phyloP scores from a whole-genome alignment of 1,140 invertebrate genomes.

The Cyrtorhinus lividipennis region DNA sequence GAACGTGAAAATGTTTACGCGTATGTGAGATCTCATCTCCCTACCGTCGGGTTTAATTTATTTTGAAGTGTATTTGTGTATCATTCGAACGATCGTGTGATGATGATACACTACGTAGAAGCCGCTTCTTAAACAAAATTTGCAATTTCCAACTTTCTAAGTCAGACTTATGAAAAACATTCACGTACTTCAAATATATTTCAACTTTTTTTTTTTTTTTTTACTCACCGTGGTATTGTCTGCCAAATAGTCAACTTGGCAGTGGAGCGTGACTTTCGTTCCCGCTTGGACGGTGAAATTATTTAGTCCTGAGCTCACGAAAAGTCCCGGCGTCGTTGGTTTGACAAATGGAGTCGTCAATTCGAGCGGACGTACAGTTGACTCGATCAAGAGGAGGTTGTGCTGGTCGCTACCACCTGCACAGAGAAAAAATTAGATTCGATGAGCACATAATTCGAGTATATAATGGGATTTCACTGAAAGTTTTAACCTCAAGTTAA shows the following conservation, averaged over 20 bases:
- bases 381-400: conserved; percentile 1
- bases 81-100: too few relatives aligned
- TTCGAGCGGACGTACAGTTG: neutral
- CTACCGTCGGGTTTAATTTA: too few relatives aligned
- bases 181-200: too few relatives aligned
- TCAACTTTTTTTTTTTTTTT: too few relatives aligned
- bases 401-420: conserved; percentile 11
- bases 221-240: conserved; percentile 51
- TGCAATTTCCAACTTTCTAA: too few relatives aligned
- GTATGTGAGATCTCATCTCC: too few relatives aligned
- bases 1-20: too few relatives aligned
- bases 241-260: conserved; percentile 50
- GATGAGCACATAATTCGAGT: neutral
- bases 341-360: neutral
- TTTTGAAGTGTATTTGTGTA: too few relatives aligned
- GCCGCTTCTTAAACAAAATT: too few relatives aligned
- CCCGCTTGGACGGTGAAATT: conserved; percentile 55
- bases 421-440: neutral
- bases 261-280: conserved; percentile 47
- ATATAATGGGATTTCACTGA: too few relatives aligned
- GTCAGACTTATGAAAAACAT: too few relatives aligned
- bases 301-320: neutral
- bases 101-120: too few relatives aligned
- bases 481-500: neutral
- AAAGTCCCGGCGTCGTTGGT: neutral